Percentiles rank a stretch among this genome's conserved stretches.
These are phyloP conservation scores for Polia nebulosa DNA, from an alignment of 2,888 invertebrate species.

Conservation along the genomic window DNA sequence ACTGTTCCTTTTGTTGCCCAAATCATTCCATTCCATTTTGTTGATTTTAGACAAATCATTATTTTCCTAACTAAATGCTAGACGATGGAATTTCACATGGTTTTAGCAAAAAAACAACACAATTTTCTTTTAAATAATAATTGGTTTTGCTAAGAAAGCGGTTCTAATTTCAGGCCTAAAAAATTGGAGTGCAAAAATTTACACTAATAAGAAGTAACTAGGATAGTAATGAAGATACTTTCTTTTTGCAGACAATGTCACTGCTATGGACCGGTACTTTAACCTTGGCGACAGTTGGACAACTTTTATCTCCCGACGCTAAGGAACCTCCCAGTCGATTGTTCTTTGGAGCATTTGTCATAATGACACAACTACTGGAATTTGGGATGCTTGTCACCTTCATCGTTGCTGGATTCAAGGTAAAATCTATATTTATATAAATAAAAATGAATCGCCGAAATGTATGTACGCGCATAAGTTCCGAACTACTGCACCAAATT, in stretches of 20 bases:
- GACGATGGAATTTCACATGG: too few species aligned
- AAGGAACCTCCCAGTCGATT: too few species aligned
- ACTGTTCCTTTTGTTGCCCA: not conserved
- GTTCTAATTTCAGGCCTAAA: too few species aligned
- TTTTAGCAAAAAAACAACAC: too few species aligned
- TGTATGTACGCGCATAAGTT: too few species aligned
- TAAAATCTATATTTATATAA: not conserved
- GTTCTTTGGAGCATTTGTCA: not conserved
- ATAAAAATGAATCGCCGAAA: too few species aligned
- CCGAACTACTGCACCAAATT: too few species aligned
- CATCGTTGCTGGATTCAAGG: constrained; percentile 36
- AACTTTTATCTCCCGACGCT: fast-evolving
- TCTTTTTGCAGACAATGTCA: constrained; percentile 24
- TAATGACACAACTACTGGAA: constrained; percentile 14
- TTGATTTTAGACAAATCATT: not conserved
- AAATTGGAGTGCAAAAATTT: too few species aligned
- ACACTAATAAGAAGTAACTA: too few species aligned
- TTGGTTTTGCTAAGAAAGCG: too few species aligned
- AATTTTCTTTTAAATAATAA: too few species aligned
- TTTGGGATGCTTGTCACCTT: constrained; percentile 29
- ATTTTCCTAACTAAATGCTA: too few species aligned
- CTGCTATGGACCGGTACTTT: constrained; percentile 6
- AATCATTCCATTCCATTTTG: not conserved
- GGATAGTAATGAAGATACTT: not conserved
- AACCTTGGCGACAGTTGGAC: fast-evolving